Evolutionary conservation across 2,888 invertebrate species (phyloP).

Genomic region (Acrobasis repandana): DNA sequence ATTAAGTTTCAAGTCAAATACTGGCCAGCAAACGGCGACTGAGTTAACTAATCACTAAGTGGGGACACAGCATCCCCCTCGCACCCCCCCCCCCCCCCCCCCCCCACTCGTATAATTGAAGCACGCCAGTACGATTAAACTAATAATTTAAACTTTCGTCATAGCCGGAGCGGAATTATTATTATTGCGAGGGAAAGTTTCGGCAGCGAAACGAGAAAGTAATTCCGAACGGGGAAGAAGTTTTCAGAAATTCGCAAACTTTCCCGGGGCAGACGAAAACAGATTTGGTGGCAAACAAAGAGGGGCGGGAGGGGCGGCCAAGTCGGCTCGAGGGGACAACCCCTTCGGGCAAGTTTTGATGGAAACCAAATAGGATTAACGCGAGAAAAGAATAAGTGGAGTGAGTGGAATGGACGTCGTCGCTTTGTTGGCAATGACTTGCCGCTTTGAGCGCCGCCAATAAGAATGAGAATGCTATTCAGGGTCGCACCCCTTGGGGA

Average conservation of each 20-base stretch:
- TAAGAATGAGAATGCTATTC: slow-evolving; percentile 9
- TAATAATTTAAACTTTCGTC: slow-evolving; percentile 81
- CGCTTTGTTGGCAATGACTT: slow-evolving; percentile 48
- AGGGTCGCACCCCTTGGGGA: not conserved
- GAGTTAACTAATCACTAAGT: slow-evolving; percentile 56
- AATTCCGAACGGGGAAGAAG: slow-evolving; percentile 61
- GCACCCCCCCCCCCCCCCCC: slow-evolving; percentile 34
- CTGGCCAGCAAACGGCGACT: slow-evolving; percentile 46
- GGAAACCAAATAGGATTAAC: slow-evolving; percentile 80
- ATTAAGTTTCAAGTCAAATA: slow-evolving; percentile 60
- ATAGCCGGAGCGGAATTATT: slow-evolving; percentile 75
- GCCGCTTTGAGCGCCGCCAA: slow-evolving; percentile 29
- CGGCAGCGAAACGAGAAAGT: slow-evolving; percentile 72
- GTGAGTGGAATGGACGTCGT: slow-evolving; percentile 56
- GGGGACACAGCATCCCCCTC: slow-evolving; percentile 39
- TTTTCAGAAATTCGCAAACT: slow-evolving; percentile 69
- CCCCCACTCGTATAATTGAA: slow-evolving; percentile 63
- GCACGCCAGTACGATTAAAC: slow-evolving; percentile 74
- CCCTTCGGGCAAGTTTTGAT: slow-evolving; percentile 77
- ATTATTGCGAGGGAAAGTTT: slow-evolving; percentile 75
- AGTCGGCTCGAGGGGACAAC: slow-evolving; percentile 45
- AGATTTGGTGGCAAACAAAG: slow-evolving; percentile 77
- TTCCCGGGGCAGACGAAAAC: slow-evolving; percentile 74
- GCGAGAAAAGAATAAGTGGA: slow-evolving; percentile 72
- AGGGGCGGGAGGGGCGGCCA: slow-evolving; percentile 41